phyloP scores from a whole-genome alignment of 2,797 vertebrate genomes.

The Darevskia mixta region DNA sequence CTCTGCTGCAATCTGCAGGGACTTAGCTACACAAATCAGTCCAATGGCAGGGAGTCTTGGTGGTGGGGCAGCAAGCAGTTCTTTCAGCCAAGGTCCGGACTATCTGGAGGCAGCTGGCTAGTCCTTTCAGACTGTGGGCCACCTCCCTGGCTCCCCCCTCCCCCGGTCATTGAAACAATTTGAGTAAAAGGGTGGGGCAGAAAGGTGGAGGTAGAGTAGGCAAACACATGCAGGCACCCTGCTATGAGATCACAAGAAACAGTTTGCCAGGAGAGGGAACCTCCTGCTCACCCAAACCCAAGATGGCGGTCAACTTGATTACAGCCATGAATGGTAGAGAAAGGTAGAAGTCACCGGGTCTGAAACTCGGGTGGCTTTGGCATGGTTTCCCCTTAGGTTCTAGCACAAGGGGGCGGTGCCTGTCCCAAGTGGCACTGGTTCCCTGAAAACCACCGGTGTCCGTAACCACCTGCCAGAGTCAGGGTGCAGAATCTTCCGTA shows the following conservation, averaged over 20 bases:
- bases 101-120: background rate
- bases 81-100: background rate
- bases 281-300: background rate
- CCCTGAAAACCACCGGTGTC: too few species aligned
- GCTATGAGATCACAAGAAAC: background rate
- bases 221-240: background rate
- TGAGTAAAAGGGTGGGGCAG: background rate
- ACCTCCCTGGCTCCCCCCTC: background rate
- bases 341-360: background rate
- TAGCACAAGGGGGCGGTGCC: background rate
- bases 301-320: background rate
- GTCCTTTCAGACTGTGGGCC: background rate
- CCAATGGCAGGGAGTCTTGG: background rate
- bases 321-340: background rate
- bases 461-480: background rate
- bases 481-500: background rate
- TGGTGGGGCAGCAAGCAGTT: too few species aligned
- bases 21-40: too few species aligned
- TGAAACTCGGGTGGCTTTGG: conserved; percentile 20
- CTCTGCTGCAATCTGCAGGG: background rate
- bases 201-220: background rate
- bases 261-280: too few species aligned
- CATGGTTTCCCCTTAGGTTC: background rate
- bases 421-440: background rate
- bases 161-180: background rate